Conservation (phyloP, 2,888 invertebrate genomes). For the Tinea semifulvella region DNA sequence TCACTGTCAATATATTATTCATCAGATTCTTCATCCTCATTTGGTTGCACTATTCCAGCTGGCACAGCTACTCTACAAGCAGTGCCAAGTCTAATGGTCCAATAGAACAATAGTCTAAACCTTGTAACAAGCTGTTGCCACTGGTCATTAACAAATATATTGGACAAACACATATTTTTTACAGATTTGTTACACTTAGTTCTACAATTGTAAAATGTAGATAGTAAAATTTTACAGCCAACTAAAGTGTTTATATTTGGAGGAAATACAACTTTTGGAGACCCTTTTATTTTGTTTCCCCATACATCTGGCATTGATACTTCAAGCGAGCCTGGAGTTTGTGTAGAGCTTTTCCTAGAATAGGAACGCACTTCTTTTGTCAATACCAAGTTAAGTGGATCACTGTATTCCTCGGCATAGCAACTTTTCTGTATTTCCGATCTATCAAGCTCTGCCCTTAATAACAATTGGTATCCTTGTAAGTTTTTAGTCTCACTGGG, state of each 20-base stretch:
- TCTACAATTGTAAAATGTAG: background rate
- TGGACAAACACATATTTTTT: background rate
- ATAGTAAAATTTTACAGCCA: background rate
- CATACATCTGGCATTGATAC: background rate
- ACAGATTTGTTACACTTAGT: background rate
- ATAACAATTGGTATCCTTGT: background rate
- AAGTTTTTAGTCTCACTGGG: background rate
- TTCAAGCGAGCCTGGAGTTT: background rate
- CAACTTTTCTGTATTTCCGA: background rate
- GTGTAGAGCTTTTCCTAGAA: background rate
- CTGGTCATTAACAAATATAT: background rate
- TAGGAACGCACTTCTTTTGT: background rate
- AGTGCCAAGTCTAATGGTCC: background rate
- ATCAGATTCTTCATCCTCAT: no score
- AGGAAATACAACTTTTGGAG: background rate
- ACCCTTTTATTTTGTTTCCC: background rate
- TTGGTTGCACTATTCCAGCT: no score
- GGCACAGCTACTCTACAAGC: no score
- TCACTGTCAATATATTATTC: no score
- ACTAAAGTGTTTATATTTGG: slow-evolving; percentile 4
- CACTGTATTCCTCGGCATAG: background rate
- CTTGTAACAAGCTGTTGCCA: background rate
- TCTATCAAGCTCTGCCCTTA: background rate
- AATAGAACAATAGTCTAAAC: background rate
- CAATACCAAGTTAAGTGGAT: background rate